phyloP scores from a whole-genome alignment of 2,888 invertebrate genomes.

The Epiblema foenella region DNA sequence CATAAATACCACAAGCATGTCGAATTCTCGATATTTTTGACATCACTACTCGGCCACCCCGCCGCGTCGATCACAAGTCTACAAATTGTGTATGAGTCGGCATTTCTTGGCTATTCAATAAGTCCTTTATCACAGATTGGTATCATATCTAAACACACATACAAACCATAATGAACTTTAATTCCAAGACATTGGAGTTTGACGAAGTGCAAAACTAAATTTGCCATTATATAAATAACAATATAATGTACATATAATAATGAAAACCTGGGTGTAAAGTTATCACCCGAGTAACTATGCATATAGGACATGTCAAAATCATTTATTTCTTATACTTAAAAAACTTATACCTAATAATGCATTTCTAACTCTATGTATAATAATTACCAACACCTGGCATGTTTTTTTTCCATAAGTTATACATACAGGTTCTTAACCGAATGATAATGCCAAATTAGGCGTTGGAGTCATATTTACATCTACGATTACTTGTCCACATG shows the following conservation, averaged over 20 bases:
- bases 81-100: conserved; percentile 78
- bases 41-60: conserved; percentile 71
- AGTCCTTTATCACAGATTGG: conserved; percentile 72
- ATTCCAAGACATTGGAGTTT: neutral
- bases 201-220: neutral
- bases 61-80: conserved; percentile 74
- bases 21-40: conserved; percentile 49
- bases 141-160: conserved; percentile 56
- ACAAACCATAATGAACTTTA: conserved; percentile 24
- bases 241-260: conserved; percentile 20
- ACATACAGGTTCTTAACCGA: neutral
- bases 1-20: neutral
- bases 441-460: neutral
- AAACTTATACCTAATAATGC: too few species aligned
- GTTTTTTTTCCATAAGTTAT: neutral
- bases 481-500: neutral
- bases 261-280: conserved; percentile 14
- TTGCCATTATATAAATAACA: conserved; percentile 15
- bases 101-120: conserved; percentile 79
- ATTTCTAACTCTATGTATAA: too few species aligned
- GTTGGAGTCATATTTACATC: neutral
- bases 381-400: too few species aligned
- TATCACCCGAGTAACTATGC: too few species aligned
- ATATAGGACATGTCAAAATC: too few species aligned
- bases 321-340: too few species aligned